Evolutionary conservation across 2,113 vertebrate genomes (phyloP).

Genomic region (Nannospalax galili): DNA sequence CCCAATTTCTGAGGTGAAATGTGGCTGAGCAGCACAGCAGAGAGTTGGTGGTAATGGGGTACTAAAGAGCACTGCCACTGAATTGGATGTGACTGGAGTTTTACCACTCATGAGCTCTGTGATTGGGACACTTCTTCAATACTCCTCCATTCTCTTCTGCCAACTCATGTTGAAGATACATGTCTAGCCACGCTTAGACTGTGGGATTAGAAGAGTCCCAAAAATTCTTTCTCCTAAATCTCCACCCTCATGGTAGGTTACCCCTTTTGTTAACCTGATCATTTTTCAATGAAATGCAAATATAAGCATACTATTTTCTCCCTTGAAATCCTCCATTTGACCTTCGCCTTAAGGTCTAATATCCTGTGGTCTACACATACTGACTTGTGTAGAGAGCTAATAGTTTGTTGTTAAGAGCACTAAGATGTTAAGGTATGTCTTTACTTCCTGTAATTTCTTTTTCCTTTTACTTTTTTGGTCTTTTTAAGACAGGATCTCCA

Average conservation of each 20-base stretch:
- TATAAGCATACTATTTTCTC: neutral
- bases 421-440: neutral
- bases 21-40: neutral
- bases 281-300: conserved; percentile 30
- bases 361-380: neutral
- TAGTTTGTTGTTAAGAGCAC: neutral
- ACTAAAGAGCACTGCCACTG: neutral
- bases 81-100: neutral
- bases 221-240: neutral
- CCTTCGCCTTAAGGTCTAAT: neutral
- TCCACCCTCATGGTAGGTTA: neutral
- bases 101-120: neutral
- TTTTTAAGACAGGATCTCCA: too few species aligned
- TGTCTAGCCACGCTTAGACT: neutral
- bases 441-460: neutral
- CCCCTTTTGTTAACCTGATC: neutral
- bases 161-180: neutral
- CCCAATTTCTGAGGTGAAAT: neutral
- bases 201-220: neutral
- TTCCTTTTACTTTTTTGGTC: too few species aligned
- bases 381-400: neutral
- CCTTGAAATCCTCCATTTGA: neutral
- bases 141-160: neutral
- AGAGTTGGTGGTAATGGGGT: neutral
- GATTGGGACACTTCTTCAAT: neutral